Percentiles rank a stretch among this genome's conserved stretches.
phyloP scores from a whole-genome alignment of 35 echinoderm and acorn worm species.

The Hemicentrotus pulcherrimus region DNA sequence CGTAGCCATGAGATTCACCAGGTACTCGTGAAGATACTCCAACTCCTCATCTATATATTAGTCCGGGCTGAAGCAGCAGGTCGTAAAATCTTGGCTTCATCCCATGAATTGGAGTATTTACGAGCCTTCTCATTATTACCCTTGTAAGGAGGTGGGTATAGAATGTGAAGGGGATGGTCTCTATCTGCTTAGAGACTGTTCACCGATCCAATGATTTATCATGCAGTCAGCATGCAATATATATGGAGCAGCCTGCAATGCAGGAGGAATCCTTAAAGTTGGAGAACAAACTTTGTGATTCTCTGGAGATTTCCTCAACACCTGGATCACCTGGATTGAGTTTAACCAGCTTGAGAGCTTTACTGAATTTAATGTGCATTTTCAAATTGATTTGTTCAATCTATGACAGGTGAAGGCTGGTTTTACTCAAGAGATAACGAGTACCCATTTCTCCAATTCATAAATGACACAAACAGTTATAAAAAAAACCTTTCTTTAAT shows the following conservation, averaged over 20 bases:
- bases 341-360: not conserved
- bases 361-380: not conserved
- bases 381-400: not conserved
- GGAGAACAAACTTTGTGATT: not conserved
- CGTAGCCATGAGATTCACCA: not conserved
- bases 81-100: not conserved
- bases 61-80: not conserved
- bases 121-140: conserved; percentile 3
- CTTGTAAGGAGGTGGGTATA: not conserved
- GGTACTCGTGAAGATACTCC: not conserved
- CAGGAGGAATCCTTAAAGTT: not conserved
- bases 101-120: not conserved
- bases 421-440: no score
- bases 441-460: no score
- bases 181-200: not conserved
- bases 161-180: not conserved
- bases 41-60: not conserved
- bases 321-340: not conserved
- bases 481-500: no score
- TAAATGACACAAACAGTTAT: no score
- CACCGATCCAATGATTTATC: not conserved
- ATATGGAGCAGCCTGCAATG: not conserved
- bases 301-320: not conserved
- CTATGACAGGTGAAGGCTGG: not conserved
- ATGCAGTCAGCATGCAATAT: not conserved